phyloP scores from a whole-genome alignment of 1,140 invertebrate species.

The Calliopsis andreniformis region DNA sequence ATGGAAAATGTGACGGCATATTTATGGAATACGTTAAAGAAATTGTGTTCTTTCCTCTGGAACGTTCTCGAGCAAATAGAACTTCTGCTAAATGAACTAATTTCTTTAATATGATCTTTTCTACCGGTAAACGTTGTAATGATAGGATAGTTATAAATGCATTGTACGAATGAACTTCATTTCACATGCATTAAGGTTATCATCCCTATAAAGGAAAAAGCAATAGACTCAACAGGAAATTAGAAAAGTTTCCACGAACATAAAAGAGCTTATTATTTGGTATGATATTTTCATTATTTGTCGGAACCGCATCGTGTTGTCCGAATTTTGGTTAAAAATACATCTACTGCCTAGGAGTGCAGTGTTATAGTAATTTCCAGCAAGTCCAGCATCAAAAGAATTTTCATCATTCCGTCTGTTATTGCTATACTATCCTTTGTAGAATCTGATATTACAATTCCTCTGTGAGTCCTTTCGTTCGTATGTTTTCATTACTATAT shows the following conservation, averaged over 20 bases:
- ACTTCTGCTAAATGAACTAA: too few species aligned
- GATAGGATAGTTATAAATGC: too few species aligned
- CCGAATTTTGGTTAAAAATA: not conserved
- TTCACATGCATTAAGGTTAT: too few species aligned
- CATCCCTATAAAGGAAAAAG: too few species aligned
- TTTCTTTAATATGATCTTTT: too few species aligned
- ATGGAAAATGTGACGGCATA: not conserved
- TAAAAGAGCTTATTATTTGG: not conserved
- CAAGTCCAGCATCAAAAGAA: not conserved
- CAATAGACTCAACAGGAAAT: not conserved
- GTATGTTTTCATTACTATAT: slow-evolving; percentile 16
- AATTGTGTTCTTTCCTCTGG: too few species aligned
- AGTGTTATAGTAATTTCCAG: slow-evolving; percentile 9
- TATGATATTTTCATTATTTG: not conserved
- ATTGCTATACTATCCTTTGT: slow-evolving; percentile 23
- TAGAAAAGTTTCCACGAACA: not conserved
- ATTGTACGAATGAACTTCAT: too few species aligned
- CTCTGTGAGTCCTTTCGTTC: not conserved
- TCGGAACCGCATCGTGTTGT: slow-evolving; percentile 17
- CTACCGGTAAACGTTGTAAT: too few species aligned
- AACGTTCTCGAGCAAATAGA: too few species aligned
- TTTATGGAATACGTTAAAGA: too few species aligned
- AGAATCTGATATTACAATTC: slow-evolving; percentile 22
- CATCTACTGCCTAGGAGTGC: too few species aligned
- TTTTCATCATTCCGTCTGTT: slow-evolving; percentile 23